A percentile compares a stretch with the other conserved stretches of the same genome.
Evolutionary conservation across 2,113 vertebrate genomes (phyloP).

Genomic region (Loxodonta africana): DNA sequence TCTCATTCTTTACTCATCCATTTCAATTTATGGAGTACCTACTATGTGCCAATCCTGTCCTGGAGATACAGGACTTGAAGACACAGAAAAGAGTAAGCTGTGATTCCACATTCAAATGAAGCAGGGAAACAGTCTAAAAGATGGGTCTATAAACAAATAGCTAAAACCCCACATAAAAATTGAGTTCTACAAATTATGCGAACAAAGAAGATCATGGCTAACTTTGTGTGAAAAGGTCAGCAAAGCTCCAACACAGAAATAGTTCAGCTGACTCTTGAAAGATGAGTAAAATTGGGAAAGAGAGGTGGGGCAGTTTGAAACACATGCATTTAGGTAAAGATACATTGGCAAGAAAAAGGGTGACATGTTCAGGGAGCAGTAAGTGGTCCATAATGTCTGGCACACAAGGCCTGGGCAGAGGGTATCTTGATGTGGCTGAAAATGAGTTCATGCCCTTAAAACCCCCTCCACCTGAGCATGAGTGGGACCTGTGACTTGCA

Average conservation of each 20-base stretch:
- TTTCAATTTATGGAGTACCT: background rate
- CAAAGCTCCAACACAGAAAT: background rate
- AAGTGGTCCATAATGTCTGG: background rate
- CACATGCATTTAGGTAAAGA: background rate
- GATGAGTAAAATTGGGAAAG: background rate
- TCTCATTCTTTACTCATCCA: background rate
- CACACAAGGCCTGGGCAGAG: background rate
- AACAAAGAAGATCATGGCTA: background rate
- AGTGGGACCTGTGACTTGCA: background rate
- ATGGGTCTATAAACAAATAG: background rate
- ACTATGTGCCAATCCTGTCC: too few relatives aligned
- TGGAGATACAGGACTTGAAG: background rate
- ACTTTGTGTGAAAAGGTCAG: background rate
- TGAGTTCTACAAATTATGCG: background rate
- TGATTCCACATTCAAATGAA: background rate
- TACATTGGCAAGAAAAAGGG: background rate
- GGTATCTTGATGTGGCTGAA: background rate
- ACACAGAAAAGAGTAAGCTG: background rate
- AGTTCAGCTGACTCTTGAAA: background rate
- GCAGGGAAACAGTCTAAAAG: background rate
- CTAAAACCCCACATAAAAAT: background rate
- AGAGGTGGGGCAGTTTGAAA: background rate
- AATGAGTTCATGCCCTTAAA: background rate
- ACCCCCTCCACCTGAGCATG: background rate
- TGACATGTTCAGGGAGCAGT: background rate